These are phyloP conservation scores for Cephonodes hylas DNA, from an alignment of 2,888 invertebrate genomes.

Conservation along the genomic window DNA sequence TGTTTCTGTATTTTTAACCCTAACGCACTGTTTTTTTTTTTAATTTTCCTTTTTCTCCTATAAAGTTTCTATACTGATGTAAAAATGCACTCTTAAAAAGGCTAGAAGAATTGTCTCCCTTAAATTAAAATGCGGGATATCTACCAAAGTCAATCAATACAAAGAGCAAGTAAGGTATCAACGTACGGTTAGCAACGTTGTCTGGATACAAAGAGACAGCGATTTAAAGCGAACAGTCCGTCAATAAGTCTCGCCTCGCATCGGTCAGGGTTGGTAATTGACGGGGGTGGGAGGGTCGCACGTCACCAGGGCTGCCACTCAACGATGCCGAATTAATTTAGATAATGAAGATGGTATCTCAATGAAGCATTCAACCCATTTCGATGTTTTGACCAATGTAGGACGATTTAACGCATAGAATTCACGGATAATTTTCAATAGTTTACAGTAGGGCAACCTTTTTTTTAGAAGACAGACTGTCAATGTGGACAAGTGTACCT, in stretches of 20 bases:
- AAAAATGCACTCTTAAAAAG: too few relatives aligned
- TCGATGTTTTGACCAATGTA: too few relatives aligned
- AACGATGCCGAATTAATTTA: not conserved
- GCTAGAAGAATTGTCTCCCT: too few relatives aligned
- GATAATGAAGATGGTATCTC: not conserved
- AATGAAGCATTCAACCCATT: not conserved
- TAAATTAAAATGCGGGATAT: not conserved
- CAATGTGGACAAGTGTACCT: too few relatives aligned
- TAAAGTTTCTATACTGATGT: too few relatives aligned
- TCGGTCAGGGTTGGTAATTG: slow-evolving; percentile 79
- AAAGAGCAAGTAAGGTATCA: slow-evolving; percentile 20
- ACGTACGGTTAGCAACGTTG: slow-evolving; percentile 27
- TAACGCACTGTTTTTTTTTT: too few relatives aligned
- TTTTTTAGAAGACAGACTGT: too few relatives aligned
- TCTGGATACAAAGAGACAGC: slow-evolving; percentile 49
- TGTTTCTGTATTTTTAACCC: too few relatives aligned
- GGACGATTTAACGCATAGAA: too few relatives aligned
- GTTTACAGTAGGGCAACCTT: too few relatives aligned
- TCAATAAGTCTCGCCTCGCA: slow-evolving; percentile 77
- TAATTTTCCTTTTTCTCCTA: too few relatives aligned
- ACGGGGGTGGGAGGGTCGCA: slow-evolving; percentile 62
- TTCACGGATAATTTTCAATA: too few relatives aligned
- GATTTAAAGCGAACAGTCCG: slow-evolving; percentile 66
- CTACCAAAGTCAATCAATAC: not conserved
- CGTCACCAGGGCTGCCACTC: slow-evolving; percentile 50